Conservation (phyloP, 2,888 invertebrate species). For the Stenoptilia bipunctidactyla region DNA sequence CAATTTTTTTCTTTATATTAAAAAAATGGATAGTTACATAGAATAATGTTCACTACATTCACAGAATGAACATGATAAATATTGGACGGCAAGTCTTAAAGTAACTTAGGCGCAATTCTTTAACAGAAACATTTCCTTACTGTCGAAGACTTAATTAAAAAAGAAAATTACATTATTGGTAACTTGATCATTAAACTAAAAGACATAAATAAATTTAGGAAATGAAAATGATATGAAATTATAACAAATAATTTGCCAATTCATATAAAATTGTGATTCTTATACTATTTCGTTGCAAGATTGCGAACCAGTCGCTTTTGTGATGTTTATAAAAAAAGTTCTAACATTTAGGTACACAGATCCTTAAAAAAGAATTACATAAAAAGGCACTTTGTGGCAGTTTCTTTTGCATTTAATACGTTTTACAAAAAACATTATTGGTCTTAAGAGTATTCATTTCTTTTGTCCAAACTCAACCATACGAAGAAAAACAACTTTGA, state of each 20-base stretch:
- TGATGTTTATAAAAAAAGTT: slow-evolving; percentile 24
- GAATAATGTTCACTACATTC: slow-evolving; percentile 32
- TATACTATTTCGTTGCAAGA: slow-evolving; percentile 27
- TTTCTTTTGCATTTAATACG: slow-evolving; percentile 42
- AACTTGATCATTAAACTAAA: slow-evolving; percentile 53
- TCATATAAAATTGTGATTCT: slow-evolving; percentile 1
- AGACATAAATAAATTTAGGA: slow-evolving; percentile 48
- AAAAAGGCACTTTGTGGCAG: slow-evolving; percentile 69
- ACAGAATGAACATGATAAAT: slow-evolving; percentile 54
- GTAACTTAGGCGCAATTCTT: slow-evolving; percentile 14
- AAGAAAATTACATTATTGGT: slow-evolving; percentile 53
- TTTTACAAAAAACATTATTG: slow-evolving; percentile 19
- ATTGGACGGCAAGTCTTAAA: slow-evolving; percentile 46
- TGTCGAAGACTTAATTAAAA: slow-evolving; percentile 15
- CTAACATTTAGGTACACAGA: slow-evolving; percentile 25
- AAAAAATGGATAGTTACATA: not conserved
- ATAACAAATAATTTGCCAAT: slow-evolving; percentile 29
- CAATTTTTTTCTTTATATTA: slow-evolving; percentile 57
- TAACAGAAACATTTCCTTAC: slow-evolving; percentile 15
- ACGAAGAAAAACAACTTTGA: slow-evolving; percentile 9
- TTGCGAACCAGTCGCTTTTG: slow-evolving; percentile 57
- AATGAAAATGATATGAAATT: slow-evolving; percentile 45
- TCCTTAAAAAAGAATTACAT: slow-evolving; percentile 38
- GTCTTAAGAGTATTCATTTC: slow-evolving; percentile 47
- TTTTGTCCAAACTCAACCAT: slow-evolving; percentile 30